Evolutionary conservation across 2,113 vertebrate genomes (phyloP), one percentile per base, ranked within the genome.

Genomic region (Bathybates hornii): DNA sequence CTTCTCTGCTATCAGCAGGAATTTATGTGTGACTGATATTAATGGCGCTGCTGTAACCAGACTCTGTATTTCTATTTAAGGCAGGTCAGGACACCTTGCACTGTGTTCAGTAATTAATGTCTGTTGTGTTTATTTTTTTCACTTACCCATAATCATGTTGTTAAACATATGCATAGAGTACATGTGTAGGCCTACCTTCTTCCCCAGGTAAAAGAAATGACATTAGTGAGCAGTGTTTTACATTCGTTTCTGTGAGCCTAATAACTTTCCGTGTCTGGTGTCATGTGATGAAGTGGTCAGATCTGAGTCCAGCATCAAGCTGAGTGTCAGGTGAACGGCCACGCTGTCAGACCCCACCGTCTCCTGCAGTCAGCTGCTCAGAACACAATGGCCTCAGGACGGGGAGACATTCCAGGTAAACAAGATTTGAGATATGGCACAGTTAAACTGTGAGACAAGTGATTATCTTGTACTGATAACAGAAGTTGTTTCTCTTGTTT

Each of bases 391-490:
- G 83, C 91, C 38, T 93, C 94, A 36, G 82, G 80, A 57, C 89
- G 5, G n/a, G 91, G 76, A 85, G 95, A 96, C 36, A 38, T 94
- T 43, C 95, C 95, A 94, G 96, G 96, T 96, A 95, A 91, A 17
- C 38, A n/a, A 2, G 4, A 12, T 27, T 17, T 32, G 19, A 27
- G 36, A 80, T 80, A 4, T 8, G 41, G 16, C 53, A 57, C 6
- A 84, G 45, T 24, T 38, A 27, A 34, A 45, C 27, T 17, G 68
- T 48, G 24, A 59, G 27, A 45, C 14, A 41, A 57, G 36, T 43
- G 7, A 36, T 9, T 13, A 32, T 54, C 19, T 43, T 61, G 52
- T 14, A 66, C 76, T 43, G 29, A 34, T 52, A 32, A 78, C 24
- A 76, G 32, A n/a, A 56, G 12, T 34, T 50, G 10, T 59, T 78